Evolutionary conservation across 2,797 vertebrate species (phyloP).

Genomic region (Coregonus ussuriensis): DNA sequence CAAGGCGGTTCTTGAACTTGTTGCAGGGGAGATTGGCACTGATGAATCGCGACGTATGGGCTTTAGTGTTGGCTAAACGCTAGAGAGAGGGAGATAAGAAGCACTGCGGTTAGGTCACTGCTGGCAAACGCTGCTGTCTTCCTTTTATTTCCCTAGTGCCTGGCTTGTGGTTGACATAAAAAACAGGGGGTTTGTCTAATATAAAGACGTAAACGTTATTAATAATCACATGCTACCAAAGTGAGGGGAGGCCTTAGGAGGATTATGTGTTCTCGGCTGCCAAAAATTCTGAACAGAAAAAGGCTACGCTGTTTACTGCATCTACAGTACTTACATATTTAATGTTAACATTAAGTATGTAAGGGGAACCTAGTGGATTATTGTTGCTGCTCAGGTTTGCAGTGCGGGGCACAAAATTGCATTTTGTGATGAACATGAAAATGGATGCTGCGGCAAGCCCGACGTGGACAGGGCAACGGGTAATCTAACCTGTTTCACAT

Average conservation of each 20-base stretch:
- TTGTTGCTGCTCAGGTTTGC: constrained; percentile 33
- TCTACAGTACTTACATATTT: constrained; percentile 36
- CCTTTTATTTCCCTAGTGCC: constrained; percentile 19
- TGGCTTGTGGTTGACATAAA: constrained; percentile 35
- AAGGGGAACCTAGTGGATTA: constrained; percentile 49
- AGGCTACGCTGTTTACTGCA: constrained; percentile 15
- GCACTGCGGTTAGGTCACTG: neutral
- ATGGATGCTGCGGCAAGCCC: constrained; percentile 23
- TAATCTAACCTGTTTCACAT: constrained; percentile 61
- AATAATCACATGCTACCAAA: constrained; percentile 31
- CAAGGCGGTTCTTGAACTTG: constrained; percentile 99
- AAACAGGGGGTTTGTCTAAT: constrained; percentile 12
- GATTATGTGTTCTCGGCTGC: constrained; percentile 20
- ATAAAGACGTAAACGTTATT: constrained; percentile 32
- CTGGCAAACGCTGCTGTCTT: neutral
- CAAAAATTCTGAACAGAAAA: constrained; percentile 29
- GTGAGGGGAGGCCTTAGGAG: constrained; percentile 9
- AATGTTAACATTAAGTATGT: constrained; percentile 33
- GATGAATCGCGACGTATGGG: constrained; percentile 99
- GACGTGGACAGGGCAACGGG: constrained; percentile 39
- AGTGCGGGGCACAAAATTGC: constrained; percentile 5
- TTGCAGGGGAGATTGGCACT: constrained; percentile 99
- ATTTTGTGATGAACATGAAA: constrained; percentile 44
- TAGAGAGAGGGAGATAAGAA: constrained; percentile 55
- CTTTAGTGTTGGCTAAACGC: constrained; percentile 98